Base-by-base conservation (phyloP, 1,140 invertebrate genomes). In the Stegodyphus dumicola region DNA sequence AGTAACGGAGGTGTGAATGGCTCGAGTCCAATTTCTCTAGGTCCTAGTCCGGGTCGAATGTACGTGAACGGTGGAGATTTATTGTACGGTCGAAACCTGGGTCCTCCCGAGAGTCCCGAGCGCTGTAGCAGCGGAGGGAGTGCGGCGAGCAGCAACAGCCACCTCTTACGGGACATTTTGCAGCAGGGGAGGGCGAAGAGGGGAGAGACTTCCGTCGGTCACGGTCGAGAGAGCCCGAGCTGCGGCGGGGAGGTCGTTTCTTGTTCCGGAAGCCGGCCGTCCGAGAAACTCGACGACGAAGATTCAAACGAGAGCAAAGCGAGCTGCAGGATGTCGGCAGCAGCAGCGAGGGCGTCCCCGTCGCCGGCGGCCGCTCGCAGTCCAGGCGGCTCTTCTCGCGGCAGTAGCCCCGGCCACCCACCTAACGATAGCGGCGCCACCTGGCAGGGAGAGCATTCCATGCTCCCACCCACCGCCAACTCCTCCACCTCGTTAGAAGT, bases 401-500 rank as follows among this genome's bases (percentile, higher is more conserved):
- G 52, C 10, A 76, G 33, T 51, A 75, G 73, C 52, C 71, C 65
- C 18, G 56, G 54, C 15, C 78, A 54, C 53, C 17, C 73, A 10
- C 17, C 78, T 51, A 18, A 49, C 48, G 78, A 75, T n/a, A 53
- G 49, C 49, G 51, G 15, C 10, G 7, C 33, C 52, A 18, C 74
- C 54, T 48, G 54, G 52, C 51, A 53, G 33, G 11, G 52, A 10
- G 6, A 9, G 11, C n/a, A 9, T 7, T 15, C 33, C 13, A 48
- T 7, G 17, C 15, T 54, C 54, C 73, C 78, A 51, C 52, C 53
- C 66, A n/a, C 7, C 18, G 67, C 77, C 11, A 73, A 70, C 77
- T 13, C 67, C 64, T 53, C 48, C 49, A n/a, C 70, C 3, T 67
- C 77, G 11, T 33, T 73, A 13, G 96, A 97, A 90, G 93, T 95